These are phyloP conservation scores for Colostygia pectinataria DNA, from an alignment of 2,888 invertebrate genomes.

Conservation along the genomic window DNA sequence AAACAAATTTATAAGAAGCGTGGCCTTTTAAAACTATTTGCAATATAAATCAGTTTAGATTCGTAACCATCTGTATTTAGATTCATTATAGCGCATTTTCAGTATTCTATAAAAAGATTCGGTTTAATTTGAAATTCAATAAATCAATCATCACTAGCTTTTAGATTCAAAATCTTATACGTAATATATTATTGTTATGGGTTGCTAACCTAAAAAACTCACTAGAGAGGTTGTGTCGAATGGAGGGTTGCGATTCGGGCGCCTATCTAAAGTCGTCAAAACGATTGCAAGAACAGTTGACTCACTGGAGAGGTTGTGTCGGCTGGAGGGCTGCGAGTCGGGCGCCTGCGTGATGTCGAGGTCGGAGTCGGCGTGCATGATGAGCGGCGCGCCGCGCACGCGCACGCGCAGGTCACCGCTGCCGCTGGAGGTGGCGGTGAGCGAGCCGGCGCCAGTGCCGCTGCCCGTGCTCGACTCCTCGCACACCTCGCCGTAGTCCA, in stretches of 20 bases:
- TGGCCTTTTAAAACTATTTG: no score
- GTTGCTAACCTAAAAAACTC: no score
- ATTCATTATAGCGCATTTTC: no score
- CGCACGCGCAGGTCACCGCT: constrained; percentile 73
- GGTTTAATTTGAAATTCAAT: no score
- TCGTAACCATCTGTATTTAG: no score
- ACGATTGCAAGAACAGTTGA: not conserved
- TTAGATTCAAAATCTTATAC: no score
- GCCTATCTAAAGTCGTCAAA: constrained; percentile 36
- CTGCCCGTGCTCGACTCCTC: constrained; percentile 72
- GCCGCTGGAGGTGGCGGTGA: constrained; percentile 67
- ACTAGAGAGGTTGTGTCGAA: constrained; percentile 60
- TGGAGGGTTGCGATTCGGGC: constrained; percentile 51
- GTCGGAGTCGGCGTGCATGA: constrained; percentile 89
- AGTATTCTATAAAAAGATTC: no score
- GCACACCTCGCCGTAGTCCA: constrained; percentile 87
- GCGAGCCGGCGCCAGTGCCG: constrained; percentile 64
- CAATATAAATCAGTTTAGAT: no score
- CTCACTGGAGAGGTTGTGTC: constrained; percentile 63
- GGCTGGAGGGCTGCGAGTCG: constrained; percentile 52
- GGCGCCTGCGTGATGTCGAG: constrained; percentile 80
- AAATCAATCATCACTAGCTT: no score
- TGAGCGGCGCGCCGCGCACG: constrained; percentile 58
- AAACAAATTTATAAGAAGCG: no score
- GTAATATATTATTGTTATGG: no score